phyloP scores from a whole-genome alignment of 2,888 invertebrate genomes.

The Campoplex nolae region DNA sequence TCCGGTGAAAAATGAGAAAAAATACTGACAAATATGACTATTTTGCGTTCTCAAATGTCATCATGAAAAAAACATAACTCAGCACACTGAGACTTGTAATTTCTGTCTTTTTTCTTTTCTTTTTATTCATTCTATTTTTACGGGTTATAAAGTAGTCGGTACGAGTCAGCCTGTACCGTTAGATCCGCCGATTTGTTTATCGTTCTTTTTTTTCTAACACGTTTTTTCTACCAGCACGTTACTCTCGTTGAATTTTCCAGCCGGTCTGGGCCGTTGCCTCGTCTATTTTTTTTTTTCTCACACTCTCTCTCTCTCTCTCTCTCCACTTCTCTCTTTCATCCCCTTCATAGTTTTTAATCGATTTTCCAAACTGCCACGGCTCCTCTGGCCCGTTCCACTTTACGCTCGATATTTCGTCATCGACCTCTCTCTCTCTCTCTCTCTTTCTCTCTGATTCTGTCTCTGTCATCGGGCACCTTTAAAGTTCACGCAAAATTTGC shows the following conservation, averaged over 20 bases:
- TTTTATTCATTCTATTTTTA: background rate
- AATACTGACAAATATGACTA: background rate
- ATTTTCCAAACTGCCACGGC: constrained; percentile 65
- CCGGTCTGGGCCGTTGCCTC: constrained; percentile 51
- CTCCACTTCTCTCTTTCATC: constrained; percentile 3
- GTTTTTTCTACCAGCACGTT: constrained; percentile 29
- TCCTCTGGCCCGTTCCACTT: constrained; percentile 45
- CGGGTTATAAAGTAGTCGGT: background rate
- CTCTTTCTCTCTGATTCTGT: background rate
- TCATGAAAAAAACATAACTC: background rate
- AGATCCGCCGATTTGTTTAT: background rate
- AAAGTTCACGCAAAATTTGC: constrained; percentile 10
- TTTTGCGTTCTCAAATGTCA: background rate
- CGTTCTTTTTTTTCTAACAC: constrained; percentile 3
- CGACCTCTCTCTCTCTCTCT: constrained; percentile 36
- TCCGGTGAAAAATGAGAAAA: background rate
- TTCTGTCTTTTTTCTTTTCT: too few relatives aligned
- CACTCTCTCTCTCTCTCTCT: constrained; percentile 10
- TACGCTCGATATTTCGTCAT: constrained; percentile 67
- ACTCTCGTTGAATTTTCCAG: constrained; percentile 50
- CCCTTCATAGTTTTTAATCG: constrained; percentile 63
- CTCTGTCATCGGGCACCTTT: background rate
- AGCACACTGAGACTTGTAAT: background rate
- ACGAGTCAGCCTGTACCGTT: too few relatives aligned
- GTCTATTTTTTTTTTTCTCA: background rate